phyloP scores from a whole-genome alignment of 2,888 invertebrate genomes.

The Pecten maximus region DNA sequence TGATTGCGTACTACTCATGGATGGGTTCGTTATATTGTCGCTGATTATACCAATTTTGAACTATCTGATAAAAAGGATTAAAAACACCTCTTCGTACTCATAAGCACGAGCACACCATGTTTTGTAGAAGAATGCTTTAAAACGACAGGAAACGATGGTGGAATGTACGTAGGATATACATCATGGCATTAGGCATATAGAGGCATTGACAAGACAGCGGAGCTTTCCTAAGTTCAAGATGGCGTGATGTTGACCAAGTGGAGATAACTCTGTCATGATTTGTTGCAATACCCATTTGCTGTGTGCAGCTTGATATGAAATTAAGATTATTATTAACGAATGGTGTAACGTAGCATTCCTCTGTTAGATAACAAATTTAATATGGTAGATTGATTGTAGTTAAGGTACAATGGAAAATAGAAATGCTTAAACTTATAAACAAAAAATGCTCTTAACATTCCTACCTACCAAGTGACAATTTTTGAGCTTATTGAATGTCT shows the following conservation, averaged over 20 bases:
- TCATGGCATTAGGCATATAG: background rate
- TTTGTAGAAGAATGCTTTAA: constrained; percentile 16
- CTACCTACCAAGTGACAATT: no score
- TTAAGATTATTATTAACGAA: background rate
- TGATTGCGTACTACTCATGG: background rate
- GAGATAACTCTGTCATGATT: constrained; percentile 4
- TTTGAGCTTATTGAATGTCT: no score
- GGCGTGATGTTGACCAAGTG: background rate
- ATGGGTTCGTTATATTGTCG: background rate
- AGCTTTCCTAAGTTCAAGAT: constrained; percentile 13
- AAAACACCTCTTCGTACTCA: background rate
- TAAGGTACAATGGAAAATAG: no score
- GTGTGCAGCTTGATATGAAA: background rate
- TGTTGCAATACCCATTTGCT: background rate
- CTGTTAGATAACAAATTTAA: background rate
- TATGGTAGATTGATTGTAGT: no score
- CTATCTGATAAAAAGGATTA: constrained; percentile 23
- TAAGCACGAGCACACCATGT: background rate
- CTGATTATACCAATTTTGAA: constrained; percentile 23
- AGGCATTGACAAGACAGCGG: background rate
- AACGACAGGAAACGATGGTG: background rate
- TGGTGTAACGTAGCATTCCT: background rate
- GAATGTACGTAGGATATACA: background rate
- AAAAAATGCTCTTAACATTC: no score
- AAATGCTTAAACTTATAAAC: no score